These are phyloP conservation scores for Aphelocoma coerulescens DNA, from an alignment of 2,113 vertebrate genomes.

Conservation along the genomic window DNA sequence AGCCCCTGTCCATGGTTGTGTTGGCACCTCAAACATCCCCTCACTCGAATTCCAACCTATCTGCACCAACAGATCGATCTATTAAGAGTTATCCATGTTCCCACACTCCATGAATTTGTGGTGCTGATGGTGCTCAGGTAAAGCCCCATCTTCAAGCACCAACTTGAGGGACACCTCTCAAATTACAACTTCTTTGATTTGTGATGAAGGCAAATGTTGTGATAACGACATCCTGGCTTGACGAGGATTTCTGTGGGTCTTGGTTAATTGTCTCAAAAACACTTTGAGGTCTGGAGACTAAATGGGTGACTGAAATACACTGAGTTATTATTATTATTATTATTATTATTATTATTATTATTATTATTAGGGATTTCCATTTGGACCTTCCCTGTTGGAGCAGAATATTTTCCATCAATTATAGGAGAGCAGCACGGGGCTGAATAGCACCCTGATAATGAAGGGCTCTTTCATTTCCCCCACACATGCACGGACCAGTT, in stretches of 20 bases:
- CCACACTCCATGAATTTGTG: not conserved
- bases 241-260: not conserved
- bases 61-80: rapidly evolving
- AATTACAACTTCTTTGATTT: not conserved
- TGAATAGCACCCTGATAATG: constrained; percentile 13
- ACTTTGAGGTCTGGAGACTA: not conserved
- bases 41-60: not conserved
- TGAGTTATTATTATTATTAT: not conserved
- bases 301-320: not conserved
- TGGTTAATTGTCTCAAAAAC: not conserved
- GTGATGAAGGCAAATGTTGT: not conserved
- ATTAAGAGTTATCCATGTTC: rapidly evolving
- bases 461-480: constrained; percentile 24
- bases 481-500: not conserved
- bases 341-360: not conserved
- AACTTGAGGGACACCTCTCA: not conserved
- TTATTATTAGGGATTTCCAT: not conserved
- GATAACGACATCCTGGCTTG: not conserved
- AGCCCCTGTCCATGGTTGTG: not conserved
- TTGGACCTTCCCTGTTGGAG: not conserved
- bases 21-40: not conserved
- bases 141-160: not conserved
- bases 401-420: constrained; percentile 27
- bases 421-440: not conserved
- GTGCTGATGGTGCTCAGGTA: not conserved